Conservation (phyloP, 1,140 invertebrate species). For the Cyclina sinensis region DNA sequence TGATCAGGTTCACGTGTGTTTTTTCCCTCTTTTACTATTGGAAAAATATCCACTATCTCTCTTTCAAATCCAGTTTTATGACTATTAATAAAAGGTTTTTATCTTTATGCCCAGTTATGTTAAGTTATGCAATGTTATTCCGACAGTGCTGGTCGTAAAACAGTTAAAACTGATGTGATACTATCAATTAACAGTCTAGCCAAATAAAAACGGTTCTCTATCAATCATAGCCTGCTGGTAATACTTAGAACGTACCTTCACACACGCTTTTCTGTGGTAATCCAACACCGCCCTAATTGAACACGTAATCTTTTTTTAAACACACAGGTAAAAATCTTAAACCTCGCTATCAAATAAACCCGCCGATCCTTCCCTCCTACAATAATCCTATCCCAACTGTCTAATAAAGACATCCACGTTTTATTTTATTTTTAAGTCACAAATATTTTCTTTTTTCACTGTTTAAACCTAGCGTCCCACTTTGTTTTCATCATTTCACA, state of each 20-base stretch:
- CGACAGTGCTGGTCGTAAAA: background rate
- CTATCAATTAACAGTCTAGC: constrained; percentile 2
- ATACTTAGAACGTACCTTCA: too few species aligned
- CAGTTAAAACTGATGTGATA: background rate
- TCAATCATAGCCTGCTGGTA: background rate
- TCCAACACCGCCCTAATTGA: too few species aligned
- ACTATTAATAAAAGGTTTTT: background rate
- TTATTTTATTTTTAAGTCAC: too few species aligned
- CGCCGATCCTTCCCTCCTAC: background rate
- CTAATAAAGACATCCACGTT: too few species aligned
- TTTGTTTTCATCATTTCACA: too few species aligned
- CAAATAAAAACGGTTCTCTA: background rate
- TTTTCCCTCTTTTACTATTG: too few species aligned
- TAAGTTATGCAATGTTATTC: background rate
- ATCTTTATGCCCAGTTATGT: background rate
- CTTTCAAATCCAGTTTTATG: background rate
- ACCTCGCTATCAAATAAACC: background rate
- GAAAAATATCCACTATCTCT: too few species aligned
- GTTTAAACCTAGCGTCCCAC: too few species aligned
- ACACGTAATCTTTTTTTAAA: background rate
- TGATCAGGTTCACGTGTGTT: background rate
- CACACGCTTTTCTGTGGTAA: too few species aligned
- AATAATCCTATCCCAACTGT: background rate
- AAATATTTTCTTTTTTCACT: too few species aligned
- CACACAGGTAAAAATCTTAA: background rate